Evolutionary conservation across 2,888 invertebrate genomes (phyloP), one percentile per base, ranked within the genome.

Genomic region (Hypsopygia costalis): DNA sequence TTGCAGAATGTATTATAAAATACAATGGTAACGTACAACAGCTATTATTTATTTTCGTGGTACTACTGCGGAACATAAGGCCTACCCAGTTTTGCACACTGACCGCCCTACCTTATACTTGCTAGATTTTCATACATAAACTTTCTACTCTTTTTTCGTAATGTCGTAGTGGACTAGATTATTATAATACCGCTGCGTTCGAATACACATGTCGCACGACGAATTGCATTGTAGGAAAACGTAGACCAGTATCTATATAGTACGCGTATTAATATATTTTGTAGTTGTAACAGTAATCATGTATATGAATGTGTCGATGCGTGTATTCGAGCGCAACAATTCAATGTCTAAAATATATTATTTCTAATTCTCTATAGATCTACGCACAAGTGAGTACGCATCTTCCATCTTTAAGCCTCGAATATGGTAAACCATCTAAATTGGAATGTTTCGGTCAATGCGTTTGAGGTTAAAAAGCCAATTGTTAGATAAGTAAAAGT

Each of bases 401-500:
- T 73, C 76, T 71, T 69, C 73, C 70, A 68, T 65, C 65, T 54
- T 52, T 47, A 47, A 60, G 62, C 69, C 70, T 72, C 68, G 53
- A 52, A 44, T 43, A 46, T 43, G 31, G 2, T 2, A 16, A 50
- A 49, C 28, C 56, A 53, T 54, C 52, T 54, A 64, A 60, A 64
- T 53, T 62, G 40, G 44, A 56, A 56, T 49, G 54, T 71, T 68
- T 70, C 64, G 67, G 63, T 69, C 62, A 66, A 62, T 58, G 54
- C 47, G 49, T 62, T 67, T 64, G 70, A 73, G 69, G 75, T 71
- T 66, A 64, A 70, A 64, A 78, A 79, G 85, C 83, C 85, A 85
- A 85, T 78, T 81, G 55, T 69, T 81, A 82, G 73, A 64, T 85
- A 83, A 82, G 82, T 72, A 60, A 76, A 76, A 72, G 58, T 70